Conservation (phyloP, 1,140 invertebrate genomes). For the Cydia splendana region DNA sequence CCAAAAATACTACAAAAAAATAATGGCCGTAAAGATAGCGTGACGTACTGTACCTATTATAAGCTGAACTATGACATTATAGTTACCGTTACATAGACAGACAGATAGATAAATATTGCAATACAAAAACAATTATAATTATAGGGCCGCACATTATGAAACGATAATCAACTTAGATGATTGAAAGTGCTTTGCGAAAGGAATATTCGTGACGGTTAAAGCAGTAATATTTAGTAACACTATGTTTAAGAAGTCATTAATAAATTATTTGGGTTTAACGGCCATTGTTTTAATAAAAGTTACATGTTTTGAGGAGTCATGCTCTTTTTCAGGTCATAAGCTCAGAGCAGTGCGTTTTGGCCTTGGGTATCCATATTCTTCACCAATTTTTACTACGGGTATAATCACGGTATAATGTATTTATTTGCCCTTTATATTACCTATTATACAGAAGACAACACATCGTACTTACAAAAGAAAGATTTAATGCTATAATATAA, state of each 20-base stretch:
- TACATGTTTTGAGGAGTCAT: neutral
- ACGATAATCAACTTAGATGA: slow-evolving; percentile 19
- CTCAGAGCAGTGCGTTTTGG: too few relatives aligned
- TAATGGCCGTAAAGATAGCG: slow-evolving; percentile 39
- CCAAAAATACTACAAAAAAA: slow-evolving; percentile 4
- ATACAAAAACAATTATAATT: slow-evolving; percentile 62
- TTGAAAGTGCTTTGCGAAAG: slow-evolving; percentile 27
- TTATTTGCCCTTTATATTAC: too few relatives aligned
- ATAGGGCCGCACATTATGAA: slow-evolving; percentile 35
- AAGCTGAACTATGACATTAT: slow-evolving; percentile 46
- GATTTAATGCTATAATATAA: too few relatives aligned
- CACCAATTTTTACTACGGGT: too few relatives aligned
- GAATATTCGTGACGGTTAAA: neutral
- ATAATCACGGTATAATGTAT: too few relatives aligned
- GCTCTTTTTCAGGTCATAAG: neutral
- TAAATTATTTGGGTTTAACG: neutral
- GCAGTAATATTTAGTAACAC: neutral
- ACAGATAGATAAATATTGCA: slow-evolving; percentile 47
- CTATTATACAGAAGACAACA: too few relatives aligned
- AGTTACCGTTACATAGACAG: slow-evolving; percentile 47
- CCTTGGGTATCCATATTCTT: too few relatives aligned
- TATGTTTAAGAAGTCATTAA: slow-evolving; percentile 3
- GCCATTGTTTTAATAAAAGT: too few relatives aligned
- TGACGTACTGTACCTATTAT: slow-evolving; percentile 40
- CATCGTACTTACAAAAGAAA: too few relatives aligned